These are phyloP conservation scores for Ptychodera flava DNA, from an alignment of 35 echinoderm and acorn worm genomes.

Conservation along the genomic window DNA sequence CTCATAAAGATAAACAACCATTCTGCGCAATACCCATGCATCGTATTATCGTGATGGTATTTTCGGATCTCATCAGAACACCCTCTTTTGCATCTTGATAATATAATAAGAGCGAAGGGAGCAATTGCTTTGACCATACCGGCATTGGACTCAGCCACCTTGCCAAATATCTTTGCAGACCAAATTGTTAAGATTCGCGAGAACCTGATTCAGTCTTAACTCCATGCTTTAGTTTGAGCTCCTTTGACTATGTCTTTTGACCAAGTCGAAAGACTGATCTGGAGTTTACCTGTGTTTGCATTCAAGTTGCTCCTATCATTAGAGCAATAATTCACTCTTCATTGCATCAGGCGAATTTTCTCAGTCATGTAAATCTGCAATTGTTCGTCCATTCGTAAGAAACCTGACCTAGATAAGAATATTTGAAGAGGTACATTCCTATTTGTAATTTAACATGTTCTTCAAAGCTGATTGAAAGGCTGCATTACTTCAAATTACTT, in stretches of 20 bases:
- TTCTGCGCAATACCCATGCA: neutral
- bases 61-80: neutral
- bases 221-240: neutral
- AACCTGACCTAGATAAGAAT: slow-evolving; percentile 17
- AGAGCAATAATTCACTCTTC: slow-evolving; percentile 14
- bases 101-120: neutral
- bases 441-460: slow-evolving; percentile 27
- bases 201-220: neutral
- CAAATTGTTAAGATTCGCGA: neutral
- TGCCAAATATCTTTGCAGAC: neutral
- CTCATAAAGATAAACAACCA: neutral
- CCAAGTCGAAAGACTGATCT: neutral
- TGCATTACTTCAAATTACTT: neutral
- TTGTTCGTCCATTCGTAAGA: slow-evolving; percentile 25
- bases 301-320: slow-evolving; percentile 16
- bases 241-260: neutral
- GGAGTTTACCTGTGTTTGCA: neutral
- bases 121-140: neutral
- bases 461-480: slow-evolving; percentile 6
- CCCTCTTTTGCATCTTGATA: neutral
- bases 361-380: slow-evolving; percentile 10
- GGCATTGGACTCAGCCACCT: neutral
- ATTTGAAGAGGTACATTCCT: slow-evolving; percentile 26
- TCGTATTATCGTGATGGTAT: neutral
- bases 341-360: neutral